Conservation (phyloP, 2,113 vertebrate genomes). For the Labeo catla region DNA sequence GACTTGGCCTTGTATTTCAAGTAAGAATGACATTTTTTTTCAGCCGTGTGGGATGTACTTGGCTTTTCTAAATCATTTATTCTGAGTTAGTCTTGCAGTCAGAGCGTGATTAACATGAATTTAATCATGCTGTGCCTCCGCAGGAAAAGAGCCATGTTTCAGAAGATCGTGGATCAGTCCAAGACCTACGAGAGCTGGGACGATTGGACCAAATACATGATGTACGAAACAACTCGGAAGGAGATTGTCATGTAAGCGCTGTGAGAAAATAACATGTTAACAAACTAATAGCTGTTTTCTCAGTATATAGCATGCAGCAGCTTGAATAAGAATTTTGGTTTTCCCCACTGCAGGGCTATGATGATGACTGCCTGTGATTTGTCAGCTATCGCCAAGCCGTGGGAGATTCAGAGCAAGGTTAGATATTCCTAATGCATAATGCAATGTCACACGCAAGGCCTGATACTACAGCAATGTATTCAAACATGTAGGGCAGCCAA, state of each 20-base stretch:
- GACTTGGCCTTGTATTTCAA: slow-evolving; percentile 84
- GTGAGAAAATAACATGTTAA: background rate
- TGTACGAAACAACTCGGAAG: slow-evolving; percentile 79
- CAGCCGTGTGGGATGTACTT: background rate
- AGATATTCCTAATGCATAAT: slow-evolving; percentile 36
- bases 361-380: slow-evolving; percentile 85
- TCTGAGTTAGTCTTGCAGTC: slow-evolving; percentile 1
- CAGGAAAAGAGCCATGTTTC: slow-evolving; percentile 83
- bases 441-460: slow-evolving; percentile 45
- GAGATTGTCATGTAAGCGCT: slow-evolving; percentile 80
- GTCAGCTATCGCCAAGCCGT: slow-evolving; percentile 82
- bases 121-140: slow-evolving; percentile 22
- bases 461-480: slow-evolving; percentile 38
- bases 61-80: slow-evolving; percentile 16
- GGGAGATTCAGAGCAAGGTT: slow-evolving; percentile 84
- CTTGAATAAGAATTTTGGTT: slow-evolving; percentile 34
- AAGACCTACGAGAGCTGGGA: slow-evolving; percentile 79
- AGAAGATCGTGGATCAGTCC: slow-evolving; percentile 83
- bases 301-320: background rate
- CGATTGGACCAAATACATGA: slow-evolving; percentile 82
- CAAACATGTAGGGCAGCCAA: slow-evolving; percentile 40
- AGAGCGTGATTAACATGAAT: background rate
- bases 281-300: background rate
- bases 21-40: slow-evolving; percentile 62
- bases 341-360: slow-evolving; percentile 75